Evolutionary conservation across 2,888 invertebrate species (phyloP).

Genomic region (Parnassius orleans): DNA sequence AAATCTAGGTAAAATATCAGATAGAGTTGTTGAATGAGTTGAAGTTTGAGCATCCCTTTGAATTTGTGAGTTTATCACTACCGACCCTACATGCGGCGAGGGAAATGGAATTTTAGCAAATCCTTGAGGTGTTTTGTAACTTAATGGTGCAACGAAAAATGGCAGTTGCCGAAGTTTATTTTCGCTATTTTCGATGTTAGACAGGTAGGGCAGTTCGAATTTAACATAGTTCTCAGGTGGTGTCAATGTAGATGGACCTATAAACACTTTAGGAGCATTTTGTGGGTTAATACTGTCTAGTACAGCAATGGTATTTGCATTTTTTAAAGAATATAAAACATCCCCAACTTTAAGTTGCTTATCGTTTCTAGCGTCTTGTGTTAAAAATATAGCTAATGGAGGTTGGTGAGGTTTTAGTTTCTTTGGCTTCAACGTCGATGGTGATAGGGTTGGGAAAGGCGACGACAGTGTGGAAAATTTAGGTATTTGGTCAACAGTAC

Average conservation of each 20-base stretch:
- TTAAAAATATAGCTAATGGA: constrained; percentile 90
- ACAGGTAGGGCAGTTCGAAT: constrained; percentile 91
- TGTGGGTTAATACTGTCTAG: constrained; percentile 86
- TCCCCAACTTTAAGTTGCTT: constrained; percentile 83
- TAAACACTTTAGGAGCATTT: constrained; percentile 88
- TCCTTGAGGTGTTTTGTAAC: constrained; percentile 90
- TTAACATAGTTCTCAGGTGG: constrained; percentile 87
- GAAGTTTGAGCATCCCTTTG: constrained; percentile 48
- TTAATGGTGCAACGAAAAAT: constrained; percentile 92
- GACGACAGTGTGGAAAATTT: constrained; percentile 62
- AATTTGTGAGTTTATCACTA: constrained; percentile 84
- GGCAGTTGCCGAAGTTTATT: constrained; percentile 87
- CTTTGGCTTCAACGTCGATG: constrained; percentile 61
- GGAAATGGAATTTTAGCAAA: constrained; percentile 93
- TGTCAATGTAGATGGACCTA: constrained; percentile 88
- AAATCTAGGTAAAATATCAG: constrained; percentile 45
- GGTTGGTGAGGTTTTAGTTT: constrained; percentile 90
- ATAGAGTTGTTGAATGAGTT: constrained; percentile 36
- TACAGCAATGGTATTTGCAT: constrained; percentile 87
- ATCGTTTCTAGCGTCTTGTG: constrained; percentile 69
- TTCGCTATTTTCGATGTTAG: constrained; percentile 86
- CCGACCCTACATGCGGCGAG: constrained; percentile 92
- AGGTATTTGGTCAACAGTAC: constrained; percentile 55
- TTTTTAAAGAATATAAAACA: constrained; percentile 85
- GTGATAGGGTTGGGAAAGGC: constrained; percentile 63